Base-by-base conservation (phyloP, 37 sponge, comb jelly and placozoan genomes). In the Chondrilla cf. caribensis region DNA sequence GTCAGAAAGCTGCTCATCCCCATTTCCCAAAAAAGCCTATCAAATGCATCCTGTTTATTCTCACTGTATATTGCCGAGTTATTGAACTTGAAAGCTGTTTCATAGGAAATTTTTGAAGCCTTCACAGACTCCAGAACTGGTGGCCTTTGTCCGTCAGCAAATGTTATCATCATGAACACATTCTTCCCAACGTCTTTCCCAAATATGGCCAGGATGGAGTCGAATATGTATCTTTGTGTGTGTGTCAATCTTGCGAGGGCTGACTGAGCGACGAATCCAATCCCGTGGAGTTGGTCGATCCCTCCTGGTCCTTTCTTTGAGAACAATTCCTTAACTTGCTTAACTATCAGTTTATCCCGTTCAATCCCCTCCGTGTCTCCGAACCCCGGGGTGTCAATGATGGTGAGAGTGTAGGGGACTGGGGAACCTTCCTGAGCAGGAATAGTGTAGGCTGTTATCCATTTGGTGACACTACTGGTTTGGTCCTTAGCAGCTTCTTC, bases 311-410 rank as follows among this genome's bases (percentile, higher is more conserved):
- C 78, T 28, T 5, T 8, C 4, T 75, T 22, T 6, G 81, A 78
- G 55, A 92, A 92, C 29, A 92, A 83, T 33, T 82, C 84, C 38
- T 80, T 59, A 36, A 92, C 85, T 31, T 88, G 86, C 9, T 37
- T 40, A 0, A 29, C 28, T 18, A 88, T 83, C 2, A 37, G 43
- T 18, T 85, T 57, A 51, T 92, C 89, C 33, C 84, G 39, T 75
- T 82, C 80, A 0, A 92, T 28, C 6, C 93, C 93, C 26, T 40
- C 17, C 3, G 93, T 92, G 47, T 92, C 89, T 3, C 93, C 89
- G 79, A 92, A 92, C 6, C 93, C 93, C 11, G 93, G 93, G 1
- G 93, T 92, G 54, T 92, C 89, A 26, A 92, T 79, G 57, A 92
- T 86, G 33, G 89, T 92, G 19, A 92, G 83, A 15, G 78, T 79